phyloP scores from a whole-genome alignment of 2,797 vertebrate species.

The Platyrinchus mystaceus region DNA sequence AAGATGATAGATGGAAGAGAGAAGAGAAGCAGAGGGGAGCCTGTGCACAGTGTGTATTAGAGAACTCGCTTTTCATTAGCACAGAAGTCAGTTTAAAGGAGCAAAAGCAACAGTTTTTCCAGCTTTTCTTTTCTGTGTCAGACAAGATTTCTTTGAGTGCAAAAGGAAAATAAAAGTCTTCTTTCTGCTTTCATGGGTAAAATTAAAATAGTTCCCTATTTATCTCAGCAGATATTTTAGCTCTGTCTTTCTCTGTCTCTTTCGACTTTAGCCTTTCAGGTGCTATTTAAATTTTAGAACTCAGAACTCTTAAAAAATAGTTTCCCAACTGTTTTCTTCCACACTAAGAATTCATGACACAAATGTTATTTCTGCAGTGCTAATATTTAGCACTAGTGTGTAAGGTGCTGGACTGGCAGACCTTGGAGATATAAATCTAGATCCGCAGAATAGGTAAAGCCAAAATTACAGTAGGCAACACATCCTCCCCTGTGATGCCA shows the following conservation, averaged over 20 bases:
- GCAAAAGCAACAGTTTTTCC: conserved; percentile 15
- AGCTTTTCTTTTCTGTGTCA: not conserved
- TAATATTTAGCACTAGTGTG: not conserved
- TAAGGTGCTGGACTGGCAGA: not conserved
- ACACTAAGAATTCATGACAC: not conserved
- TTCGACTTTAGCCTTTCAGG: conserved; percentile 34
- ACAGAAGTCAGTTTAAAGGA: conserved; percentile 14
- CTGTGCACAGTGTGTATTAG: not conserved
- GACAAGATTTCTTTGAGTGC: not conserved
- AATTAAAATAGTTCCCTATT: conserved; percentile 27
- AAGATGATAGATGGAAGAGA: not conserved
- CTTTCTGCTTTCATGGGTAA: not conserved
- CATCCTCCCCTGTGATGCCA: not conserved
- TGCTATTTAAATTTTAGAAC: not conserved
- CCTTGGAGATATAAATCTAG: not conserved
- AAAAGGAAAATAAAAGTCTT: conserved; percentile 1
- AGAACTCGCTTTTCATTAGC: conserved; percentile 8
- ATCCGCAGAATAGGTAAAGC: not conserved
- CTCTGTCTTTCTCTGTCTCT: not conserved
- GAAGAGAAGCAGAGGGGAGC: not conserved
- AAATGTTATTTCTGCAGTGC: conserved; percentile 4
- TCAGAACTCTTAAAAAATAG: not conserved
- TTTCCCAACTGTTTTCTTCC: not conserved
- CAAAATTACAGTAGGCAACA: not conserved
- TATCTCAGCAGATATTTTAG: conserved; percentile 20